Conservation (phyloP, 2,797 vertebrate genomes). For the Echeneis naucrates region DNA sequence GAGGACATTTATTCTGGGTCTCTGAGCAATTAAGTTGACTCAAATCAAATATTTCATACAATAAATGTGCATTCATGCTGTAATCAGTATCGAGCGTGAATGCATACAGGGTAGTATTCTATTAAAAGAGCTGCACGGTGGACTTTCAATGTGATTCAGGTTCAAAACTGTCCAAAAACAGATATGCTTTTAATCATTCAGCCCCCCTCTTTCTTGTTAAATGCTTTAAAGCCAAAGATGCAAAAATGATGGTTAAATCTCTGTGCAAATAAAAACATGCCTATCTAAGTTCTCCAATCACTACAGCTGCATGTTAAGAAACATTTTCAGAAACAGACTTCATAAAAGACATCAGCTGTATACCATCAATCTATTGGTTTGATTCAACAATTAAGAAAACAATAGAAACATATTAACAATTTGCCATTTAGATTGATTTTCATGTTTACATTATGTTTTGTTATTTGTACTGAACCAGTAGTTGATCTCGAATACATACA, state of each 20-base stretch:
- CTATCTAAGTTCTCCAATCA: neutral
- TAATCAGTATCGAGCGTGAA: slow-evolving; percentile 9
- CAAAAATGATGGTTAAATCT: neutral
- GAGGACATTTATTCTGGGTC: slow-evolving; percentile 11
- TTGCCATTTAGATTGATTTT: too few relatives aligned
- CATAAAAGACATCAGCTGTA: too few relatives aligned
- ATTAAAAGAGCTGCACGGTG: neutral
- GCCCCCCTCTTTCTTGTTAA: neutral
- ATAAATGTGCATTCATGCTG: slow-evolving; percentile 6
- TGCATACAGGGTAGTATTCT: neutral
- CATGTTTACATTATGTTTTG: too few relatives aligned
- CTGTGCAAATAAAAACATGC: neutral
- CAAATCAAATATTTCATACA: neutral
- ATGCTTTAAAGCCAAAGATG: neutral
- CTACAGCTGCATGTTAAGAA: neutral
- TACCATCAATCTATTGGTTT: too few relatives aligned
- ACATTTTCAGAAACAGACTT: neutral
- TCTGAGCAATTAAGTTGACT: neutral
- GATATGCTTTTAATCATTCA: neutral
- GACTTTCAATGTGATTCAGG: neutral
- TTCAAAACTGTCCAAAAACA: neutral
- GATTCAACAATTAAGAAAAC: too few relatives aligned
- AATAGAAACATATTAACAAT: too few relatives aligned
- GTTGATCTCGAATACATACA: neutral
- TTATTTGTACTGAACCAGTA: too few relatives aligned